Evolutionary conservation across 1,140 invertebrate species (phyloP), one percentile per base, ranked within the genome.

Genomic region (Cotesia glomerata): DNA sequence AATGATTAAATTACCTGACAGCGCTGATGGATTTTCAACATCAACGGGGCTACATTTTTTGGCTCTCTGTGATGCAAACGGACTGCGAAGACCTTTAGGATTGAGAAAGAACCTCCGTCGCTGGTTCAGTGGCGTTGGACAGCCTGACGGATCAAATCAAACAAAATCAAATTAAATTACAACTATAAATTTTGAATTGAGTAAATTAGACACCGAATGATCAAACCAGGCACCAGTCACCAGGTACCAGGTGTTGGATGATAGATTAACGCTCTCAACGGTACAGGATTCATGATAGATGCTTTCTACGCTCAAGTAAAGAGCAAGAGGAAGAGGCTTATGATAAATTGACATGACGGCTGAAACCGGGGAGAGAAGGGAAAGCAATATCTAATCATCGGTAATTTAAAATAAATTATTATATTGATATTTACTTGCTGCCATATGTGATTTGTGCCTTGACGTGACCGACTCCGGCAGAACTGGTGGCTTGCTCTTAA

Each of bases 61-160:
- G 49, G 82, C 80, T 83, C 89, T 77, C 66, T 85, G 82, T 76
- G 88, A 78, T 4, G 88, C 88, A 74, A 93, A 93, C 5, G 93
- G 92, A 82, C 91, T 94, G 68, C 92, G 88, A 36, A 95, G 82
- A 14, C 91, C 91, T 84, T 94, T 94, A 0, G 93, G 90, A 76
- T 92, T 94, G 16, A 94, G 89, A 84, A 93, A 93, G 85, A 95
- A 95, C 87, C 92, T 91, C 83, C 92, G 90, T 73, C 93, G 89
- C 56, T 91, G 92, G 78, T 93, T 93, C 0, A 93, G 93, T 52
- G 93, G 93, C 18, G 93, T 95, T 54, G 93, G 93, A 76, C 92
- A 93, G 82, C 92, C 92, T 90, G 77, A 45, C 11, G 8, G 39
- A 45, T 7, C 39, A 45, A 45, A 45, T 45, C 11, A 45, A 11